A percentile compares a stretch with the other conserved stretches of the same genome.
Conservation (phyloP, 2,888 invertebrate genomes). For the Meiosimyza platycephala region DNA sequence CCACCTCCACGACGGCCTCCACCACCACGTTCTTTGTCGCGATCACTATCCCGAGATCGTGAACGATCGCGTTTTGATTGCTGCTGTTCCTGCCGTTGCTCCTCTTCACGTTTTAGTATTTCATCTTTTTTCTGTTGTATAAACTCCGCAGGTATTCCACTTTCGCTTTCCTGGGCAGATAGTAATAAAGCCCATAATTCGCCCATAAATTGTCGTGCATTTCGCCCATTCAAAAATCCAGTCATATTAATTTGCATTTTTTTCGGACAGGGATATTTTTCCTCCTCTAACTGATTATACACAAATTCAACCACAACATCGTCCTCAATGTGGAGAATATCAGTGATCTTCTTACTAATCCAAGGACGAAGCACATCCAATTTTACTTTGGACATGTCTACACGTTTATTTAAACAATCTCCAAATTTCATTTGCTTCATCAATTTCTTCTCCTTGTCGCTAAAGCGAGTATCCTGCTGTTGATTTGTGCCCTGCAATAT, state of each 20-base stretch:
- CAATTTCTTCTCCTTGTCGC: slow-evolving; percentile 99
- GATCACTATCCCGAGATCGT: slow-evolving; percentile 60
- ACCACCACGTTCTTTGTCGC: slow-evolving; percentile 52
- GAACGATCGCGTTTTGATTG: slow-evolving; percentile 57
- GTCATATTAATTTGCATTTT: slow-evolving; percentile 99
- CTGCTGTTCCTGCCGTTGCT: slow-evolving; percentile 58
- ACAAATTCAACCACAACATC: slow-evolving; percentile 99
- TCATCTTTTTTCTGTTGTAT: slow-evolving; percentile 97
- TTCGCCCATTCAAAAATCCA: slow-evolving; percentile 97
- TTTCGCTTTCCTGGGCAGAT: slow-evolving; percentile 94
- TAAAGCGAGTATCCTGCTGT: slow-evolving; percentile 99
- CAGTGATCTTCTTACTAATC: slow-evolving; percentile 97
- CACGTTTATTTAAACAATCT: slow-evolving; percentile 92
- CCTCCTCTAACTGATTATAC: slow-evolving; percentile 94
- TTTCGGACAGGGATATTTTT: slow-evolving; percentile 95
- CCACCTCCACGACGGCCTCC: slow-evolving; percentile 46
- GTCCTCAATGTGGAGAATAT: slow-evolving; percentile 96
- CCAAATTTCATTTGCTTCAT: slow-evolving; percentile 99
- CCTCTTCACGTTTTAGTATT: slow-evolving; percentile 81
- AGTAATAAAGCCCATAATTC: slow-evolving; percentile 96
- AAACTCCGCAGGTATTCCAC: slow-evolving; percentile 94
- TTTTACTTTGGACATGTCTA: slow-evolving; percentile 98
- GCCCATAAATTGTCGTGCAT: slow-evolving; percentile 96
- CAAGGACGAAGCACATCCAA: slow-evolving; percentile 98
- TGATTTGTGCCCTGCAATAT: slow-evolving; percentile 90